Conservation (phyloP, 2,797 vertebrate species). For the Lepus townsendii region DNA sequence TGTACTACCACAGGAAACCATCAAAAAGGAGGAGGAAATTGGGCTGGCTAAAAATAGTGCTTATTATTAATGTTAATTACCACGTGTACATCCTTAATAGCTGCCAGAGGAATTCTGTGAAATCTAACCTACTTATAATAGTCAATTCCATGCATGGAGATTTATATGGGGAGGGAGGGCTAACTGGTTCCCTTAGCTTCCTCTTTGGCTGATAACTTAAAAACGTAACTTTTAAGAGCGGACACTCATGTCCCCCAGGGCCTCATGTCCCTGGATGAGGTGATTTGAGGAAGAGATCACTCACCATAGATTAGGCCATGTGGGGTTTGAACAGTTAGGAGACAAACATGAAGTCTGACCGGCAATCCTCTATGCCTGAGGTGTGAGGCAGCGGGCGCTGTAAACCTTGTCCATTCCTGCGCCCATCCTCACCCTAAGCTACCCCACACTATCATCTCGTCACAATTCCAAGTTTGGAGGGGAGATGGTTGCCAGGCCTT, state of each 20-base stretch:
- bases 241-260: not conserved
- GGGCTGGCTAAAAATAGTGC: slow-evolving; percentile 71
- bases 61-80: slow-evolving; percentile 80
- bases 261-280: too few species aligned
- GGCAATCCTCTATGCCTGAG: not conserved
- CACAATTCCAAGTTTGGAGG: not conserved
- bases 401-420: not conserved
- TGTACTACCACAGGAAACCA: slow-evolving; percentile 56
- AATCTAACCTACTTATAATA: slow-evolving; percentile 77
- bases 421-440: not conserved
- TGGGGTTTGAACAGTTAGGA: not conserved
- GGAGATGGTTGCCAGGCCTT: not conserved
- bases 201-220: slow-evolving; percentile 47
- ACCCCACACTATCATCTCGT: not conserved
- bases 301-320: not conserved
- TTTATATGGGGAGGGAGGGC: slow-evolving; percentile 33
- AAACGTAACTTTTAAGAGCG: slow-evolving; percentile 44
- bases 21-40: slow-evolving; percentile 50
- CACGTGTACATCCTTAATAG: slow-evolving; percentile 72
- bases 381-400: not conserved
- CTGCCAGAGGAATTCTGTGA: slow-evolving; percentile 72
- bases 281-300: not conserved
- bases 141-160: slow-evolving; percentile 67
- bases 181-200: slow-evolving; percentile 58
- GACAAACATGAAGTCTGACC: not conserved